phyloP scores from a whole-genome alignment of 2,797 vertebrate genomes.

The Ptychobarbus kaznakovi region DNA sequence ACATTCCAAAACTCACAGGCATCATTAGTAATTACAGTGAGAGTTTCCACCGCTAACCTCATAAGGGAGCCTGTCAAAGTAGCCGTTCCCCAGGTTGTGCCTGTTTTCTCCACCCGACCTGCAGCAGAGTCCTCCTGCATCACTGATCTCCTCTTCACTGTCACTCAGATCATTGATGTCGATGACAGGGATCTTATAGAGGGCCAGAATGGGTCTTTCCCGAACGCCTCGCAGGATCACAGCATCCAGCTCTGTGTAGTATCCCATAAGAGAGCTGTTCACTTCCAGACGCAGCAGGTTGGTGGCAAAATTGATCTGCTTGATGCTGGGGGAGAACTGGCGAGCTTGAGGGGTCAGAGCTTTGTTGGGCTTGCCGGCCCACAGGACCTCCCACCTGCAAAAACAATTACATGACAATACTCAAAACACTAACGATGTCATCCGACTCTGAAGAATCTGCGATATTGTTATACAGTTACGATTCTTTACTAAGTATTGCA shows the following conservation, averaged over 20 bases:
- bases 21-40: background rate
- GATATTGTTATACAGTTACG: background rate
- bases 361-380: slow-evolving; percentile 91
- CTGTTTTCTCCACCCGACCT: slow-evolving; percentile 78
- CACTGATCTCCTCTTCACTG: slow-evolving; percentile 88
- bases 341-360: slow-evolving; percentile 90
- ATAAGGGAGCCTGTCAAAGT: slow-evolving; percentile 96
- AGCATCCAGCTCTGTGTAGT: slow-evolving; percentile 97
- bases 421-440: background rate
- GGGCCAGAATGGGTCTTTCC: slow-evolving; percentile 88
- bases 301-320: slow-evolving; percentile 93
- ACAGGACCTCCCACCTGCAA: slow-evolving; percentile 92
- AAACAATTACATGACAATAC: slow-evolving; percentile 1
- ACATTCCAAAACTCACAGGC: background rate
- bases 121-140: slow-evolving; percentile 74
- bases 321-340: slow-evolving; percentile 93
- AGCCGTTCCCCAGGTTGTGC: slow-evolving; percentile 88
- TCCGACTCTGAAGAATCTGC: background rate
- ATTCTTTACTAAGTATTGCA: background rate
- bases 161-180: slow-evolving; percentile 91
- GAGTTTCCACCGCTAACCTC: slow-evolving; percentile 82
- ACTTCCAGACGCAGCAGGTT: slow-evolving; percentile 96
- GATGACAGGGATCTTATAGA: slow-evolving; percentile 88
- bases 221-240: slow-evolving; percentile 92
- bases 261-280: slow-evolving; percentile 94